These are phyloP conservation scores for Crematogaster levior DNA, from an alignment of 2,888 invertebrate genomes.

Conservation along the genomic window DNA sequence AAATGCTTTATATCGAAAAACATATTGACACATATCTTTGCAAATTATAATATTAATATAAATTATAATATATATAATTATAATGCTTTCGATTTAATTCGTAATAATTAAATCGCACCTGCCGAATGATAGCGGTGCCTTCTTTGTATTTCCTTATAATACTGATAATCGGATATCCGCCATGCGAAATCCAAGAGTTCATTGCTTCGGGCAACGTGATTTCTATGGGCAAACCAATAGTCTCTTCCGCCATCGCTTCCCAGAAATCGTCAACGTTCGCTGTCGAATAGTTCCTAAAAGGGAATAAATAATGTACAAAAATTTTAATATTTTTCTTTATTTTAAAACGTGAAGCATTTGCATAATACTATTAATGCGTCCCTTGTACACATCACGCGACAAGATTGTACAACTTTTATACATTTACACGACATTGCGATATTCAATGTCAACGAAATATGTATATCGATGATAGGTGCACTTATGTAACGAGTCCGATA, in stretches of 20 bases:
- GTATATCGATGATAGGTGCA: conserved; percentile 18
- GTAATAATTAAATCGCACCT: conserved; percentile 71
- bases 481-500: conserved; percentile 38
- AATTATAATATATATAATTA: too few species aligned
- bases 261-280: conserved; percentile 75
- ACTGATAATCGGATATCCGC: conserved; percentile 82
- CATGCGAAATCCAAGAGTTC: conserved; percentile 77
- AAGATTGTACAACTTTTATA: background rate
- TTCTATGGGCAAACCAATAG: conserved; percentile 65
- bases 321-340: background rate
- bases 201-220: conserved; percentile 74
- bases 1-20: conserved; percentile 6
- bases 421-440: conserved; percentile 13
- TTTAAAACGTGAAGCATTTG: background rate
- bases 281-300: conserved; percentile 73
- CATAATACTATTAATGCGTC: background rate
- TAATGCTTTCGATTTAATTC: background rate
- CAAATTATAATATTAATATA: background rate
- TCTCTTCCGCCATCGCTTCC: conserved; percentile 72
- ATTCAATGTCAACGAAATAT: conserved; percentile 29
- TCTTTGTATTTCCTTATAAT: conserved; percentile 77
- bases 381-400: too few species aligned
- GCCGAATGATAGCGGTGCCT: conserved; percentile 72
- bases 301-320: background rate
- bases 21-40: background rate